A percentile compares a stretch with the other conserved stretches of the same genome.
Evolutionary conservation across 2,888 invertebrate genomes (phyloP).

Genomic region (Leptinotarsa peninsularis): DNA sequence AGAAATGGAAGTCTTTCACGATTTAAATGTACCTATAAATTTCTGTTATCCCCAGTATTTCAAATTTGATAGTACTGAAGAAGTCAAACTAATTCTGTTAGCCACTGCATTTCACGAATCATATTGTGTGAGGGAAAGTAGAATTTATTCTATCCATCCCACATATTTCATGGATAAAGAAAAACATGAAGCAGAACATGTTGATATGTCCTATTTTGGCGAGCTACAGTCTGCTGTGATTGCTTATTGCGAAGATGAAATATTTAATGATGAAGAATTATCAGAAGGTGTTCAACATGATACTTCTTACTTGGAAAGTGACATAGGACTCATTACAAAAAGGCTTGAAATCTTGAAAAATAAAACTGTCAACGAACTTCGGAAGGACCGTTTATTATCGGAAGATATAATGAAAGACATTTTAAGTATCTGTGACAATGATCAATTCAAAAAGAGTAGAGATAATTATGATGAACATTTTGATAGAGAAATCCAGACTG

Average conservation of each 20-base stretch:
- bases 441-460: not conserved
- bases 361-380: constrained; percentile 25
- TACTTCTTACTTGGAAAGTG: not conserved
- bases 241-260: constrained; percentile 8
- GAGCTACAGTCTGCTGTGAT: constrained; percentile 17
- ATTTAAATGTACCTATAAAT: constrained; percentile 46
- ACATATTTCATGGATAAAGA: constrained; percentile 29
- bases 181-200: constrained; percentile 22
- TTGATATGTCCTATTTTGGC: constrained; percentile 25
- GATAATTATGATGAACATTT: not conserved
- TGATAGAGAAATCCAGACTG: not conserved
- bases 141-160: constrained; percentile 9
- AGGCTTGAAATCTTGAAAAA: constrained; percentile 22
- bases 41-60: constrained; percentile 52
- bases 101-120: constrained; percentile 32
- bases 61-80: constrained; percentile 29
- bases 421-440: constrained; percentile 16
- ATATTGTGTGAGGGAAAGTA: constrained; percentile 21
- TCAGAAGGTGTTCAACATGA: constrained; percentile 23
- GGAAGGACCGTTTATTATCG: constrained; percentile 30
- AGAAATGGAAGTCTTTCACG: constrained; percentile 50
- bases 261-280: constrained; percentile 11
- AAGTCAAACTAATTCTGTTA: constrained; percentile 28
- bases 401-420: constrained; percentile 43
- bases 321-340: constrained; percentile 7